Evolutionary conservation across 92 coral and sea anemone genomes (phyloP).

Genomic region (Actinernus sp.): DNA sequence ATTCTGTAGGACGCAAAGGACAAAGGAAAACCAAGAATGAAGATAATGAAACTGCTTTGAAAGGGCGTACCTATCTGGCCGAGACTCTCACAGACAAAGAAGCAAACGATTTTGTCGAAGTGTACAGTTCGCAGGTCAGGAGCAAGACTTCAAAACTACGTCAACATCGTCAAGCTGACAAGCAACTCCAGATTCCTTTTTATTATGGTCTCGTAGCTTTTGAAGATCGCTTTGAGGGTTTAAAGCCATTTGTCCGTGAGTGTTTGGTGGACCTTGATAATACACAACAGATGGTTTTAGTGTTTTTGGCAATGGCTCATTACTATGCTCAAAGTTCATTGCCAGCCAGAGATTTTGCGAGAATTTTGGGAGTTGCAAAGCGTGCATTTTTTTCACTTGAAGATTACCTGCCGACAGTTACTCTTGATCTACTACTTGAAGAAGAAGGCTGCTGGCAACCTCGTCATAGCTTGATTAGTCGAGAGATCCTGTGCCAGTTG

Average conservation of each 20-base stretch:
- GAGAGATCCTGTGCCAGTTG: slow-evolving; percentile 44
- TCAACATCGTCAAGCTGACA: slow-evolving; percentile 5
- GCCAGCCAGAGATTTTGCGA: slow-evolving; percentile 19
- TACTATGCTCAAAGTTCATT: slow-evolving; percentile 59
- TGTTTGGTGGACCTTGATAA: slow-evolving; percentile 30
- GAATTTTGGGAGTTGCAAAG: slow-evolving; percentile 11
- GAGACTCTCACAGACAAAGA: slow-evolving; percentile 25
- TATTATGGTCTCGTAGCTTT: slow-evolving; percentile 61
- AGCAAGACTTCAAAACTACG: slow-evolving; percentile 7
- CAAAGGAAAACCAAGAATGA: neutral
- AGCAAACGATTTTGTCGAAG: slow-evolving; percentile 7
- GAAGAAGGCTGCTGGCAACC: slow-evolving; percentile 62
- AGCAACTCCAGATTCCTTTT: slow-evolving; percentile 61
- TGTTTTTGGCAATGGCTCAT: slow-evolving; percentile 62
- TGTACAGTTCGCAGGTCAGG: slow-evolving; percentile 34
- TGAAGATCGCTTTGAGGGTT: slow-evolving; percentile 48
- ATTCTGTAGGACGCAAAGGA: neutral
- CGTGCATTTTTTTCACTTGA: slow-evolving; percentile 30
- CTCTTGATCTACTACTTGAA: slow-evolving; percentile 60
- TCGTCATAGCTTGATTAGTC: slow-evolving; percentile 35
- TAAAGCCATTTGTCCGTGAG: slow-evolving; percentile 60
- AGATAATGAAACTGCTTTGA: neutral
- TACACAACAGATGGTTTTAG: slow-evolving; percentile 12
- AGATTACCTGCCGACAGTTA: slow-evolving; percentile 2
- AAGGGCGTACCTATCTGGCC: slow-evolving; percentile 33